Evolutionary conservation across 2,888 invertebrate genomes (phyloP).

Genomic region (Ectemnius cavifrons): DNA sequence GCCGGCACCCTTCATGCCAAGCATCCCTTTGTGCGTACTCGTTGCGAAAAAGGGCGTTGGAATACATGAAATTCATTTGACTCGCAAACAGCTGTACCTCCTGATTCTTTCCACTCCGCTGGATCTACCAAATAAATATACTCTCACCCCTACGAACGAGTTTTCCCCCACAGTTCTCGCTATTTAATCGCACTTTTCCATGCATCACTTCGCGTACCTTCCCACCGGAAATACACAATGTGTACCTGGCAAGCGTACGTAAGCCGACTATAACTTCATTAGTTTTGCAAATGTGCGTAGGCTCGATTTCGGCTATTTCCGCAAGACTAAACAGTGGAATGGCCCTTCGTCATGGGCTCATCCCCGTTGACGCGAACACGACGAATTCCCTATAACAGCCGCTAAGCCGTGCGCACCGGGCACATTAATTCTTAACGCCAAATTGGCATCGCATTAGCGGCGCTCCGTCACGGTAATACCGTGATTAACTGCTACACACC

Average conservation of each 20-base stretch:
- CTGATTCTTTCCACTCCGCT: slow-evolving; percentile 22
- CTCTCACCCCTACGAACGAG: no score
- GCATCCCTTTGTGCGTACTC: neutral
- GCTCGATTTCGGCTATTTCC: slow-evolving; percentile 48
- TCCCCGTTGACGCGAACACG: slow-evolving; percentile 52
- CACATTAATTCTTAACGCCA: slow-evolving; percentile 66
- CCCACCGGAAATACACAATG: neutral
- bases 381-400: slow-evolving; percentile 49
- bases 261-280: neutral
- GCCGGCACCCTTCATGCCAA: no score
- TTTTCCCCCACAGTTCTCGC: no score
- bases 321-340: slow-evolving; percentile 17
- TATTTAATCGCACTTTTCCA: no score
- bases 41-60: neutral
- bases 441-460: slow-evolving; percentile 64
- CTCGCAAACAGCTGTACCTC: slow-evolving; percentile 32
- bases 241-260: no score
- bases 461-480: slow-evolving; percentile 61
- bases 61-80: slow-evolving; percentile 27
- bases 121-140: no score
- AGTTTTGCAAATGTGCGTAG: slow-evolving; percentile 8
- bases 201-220: neutral
- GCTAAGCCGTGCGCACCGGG: slow-evolving; percentile 43
- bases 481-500: slow-evolving; percentile 58
- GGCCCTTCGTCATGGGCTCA: slow-evolving; percentile 43